Evolutionary conservation across 2,888 invertebrate species (phyloP).

Genomic region (Drosophila paranaensis): DNA sequence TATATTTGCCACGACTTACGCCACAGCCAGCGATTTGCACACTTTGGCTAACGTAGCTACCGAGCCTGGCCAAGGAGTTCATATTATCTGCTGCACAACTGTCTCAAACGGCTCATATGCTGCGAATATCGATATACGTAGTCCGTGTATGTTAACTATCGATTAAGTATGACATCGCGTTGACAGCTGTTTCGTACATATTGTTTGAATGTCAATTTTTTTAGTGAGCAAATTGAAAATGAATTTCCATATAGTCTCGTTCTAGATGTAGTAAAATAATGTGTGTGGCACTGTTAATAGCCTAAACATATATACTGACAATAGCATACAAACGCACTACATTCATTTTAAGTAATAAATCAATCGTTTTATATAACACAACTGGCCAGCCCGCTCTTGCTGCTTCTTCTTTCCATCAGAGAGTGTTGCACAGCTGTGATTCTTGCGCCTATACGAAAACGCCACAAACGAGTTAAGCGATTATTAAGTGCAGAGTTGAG

Average conservation of each 20-base stretch:
- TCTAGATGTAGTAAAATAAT: slow-evolving; percentile 9
- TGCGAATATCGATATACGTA: slow-evolving; percentile 18
- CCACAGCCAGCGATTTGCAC: slow-evolving; percentile 79
- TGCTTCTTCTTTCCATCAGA: slow-evolving; percentile 46
- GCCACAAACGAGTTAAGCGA: slow-evolving; percentile 1
- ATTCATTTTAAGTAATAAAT: slow-evolving; percentile 61
- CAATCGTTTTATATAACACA: slow-evolving; percentile 69
- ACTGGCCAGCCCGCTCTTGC: slow-evolving; percentile 27
- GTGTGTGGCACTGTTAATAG: background rate
- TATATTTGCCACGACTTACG: slow-evolving; percentile 60
- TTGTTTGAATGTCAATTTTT: slow-evolving; percentile 46
- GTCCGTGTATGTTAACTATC: background rate
- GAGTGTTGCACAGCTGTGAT: slow-evolving; percentile 53
- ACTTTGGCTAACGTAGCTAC: slow-evolving; percentile 72
- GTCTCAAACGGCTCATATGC: background rate
- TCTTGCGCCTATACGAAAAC: slow-evolving; percentile 6
- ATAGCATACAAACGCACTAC: background rate
- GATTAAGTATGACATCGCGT: slow-evolving; percentile 11
- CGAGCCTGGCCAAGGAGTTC: slow-evolving; percentile 74
- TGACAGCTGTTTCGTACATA: slow-evolving; percentile 48
- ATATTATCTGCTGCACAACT: slow-evolving; percentile 44
- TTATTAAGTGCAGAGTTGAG: background rate
- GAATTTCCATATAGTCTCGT: slow-evolving; percentile 5
- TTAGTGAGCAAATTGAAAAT: slow-evolving; percentile 34
- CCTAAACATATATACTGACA: slow-evolving; percentile 8